These are phyloP conservation scores for Syritta pipiens DNA, from an alignment of 2,888 invertebrate genomes.

Conservation along the genomic window DNA sequence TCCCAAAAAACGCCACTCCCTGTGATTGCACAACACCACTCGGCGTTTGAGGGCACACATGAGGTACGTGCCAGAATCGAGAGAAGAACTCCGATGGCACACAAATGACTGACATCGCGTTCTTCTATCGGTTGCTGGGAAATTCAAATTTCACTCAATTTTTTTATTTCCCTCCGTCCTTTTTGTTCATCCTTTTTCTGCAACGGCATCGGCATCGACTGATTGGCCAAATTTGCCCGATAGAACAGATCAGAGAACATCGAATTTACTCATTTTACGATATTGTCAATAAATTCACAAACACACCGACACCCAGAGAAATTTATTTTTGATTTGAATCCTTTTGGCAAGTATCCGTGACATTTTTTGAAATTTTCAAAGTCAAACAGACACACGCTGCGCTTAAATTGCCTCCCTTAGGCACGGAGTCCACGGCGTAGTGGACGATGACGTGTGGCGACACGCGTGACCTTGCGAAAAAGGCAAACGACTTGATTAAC, in stretches of 20 bases:
- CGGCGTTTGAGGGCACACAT: neutral
- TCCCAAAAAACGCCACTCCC: too few species aligned
- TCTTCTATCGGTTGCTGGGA: slow-evolving; percentile 24
- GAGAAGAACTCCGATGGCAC: slow-evolving; percentile 13
- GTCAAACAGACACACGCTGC: slow-evolving; percentile 39
- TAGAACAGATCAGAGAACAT: slow-evolving; percentile 60
- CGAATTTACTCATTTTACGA: slow-evolving; percentile 38
- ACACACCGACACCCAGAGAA: neutral
- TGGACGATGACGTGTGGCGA: too few species aligned
- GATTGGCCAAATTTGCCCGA: slow-evolving; percentile 69
- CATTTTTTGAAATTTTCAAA: slow-evolving; percentile 44
- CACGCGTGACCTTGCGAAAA: too few species aligned
- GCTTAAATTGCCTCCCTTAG: too few species aligned
- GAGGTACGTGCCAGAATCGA: slow-evolving; percentile 26
- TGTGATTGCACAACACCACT: too few species aligned
- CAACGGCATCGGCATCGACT: slow-evolving; percentile 8
- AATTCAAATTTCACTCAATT: neutral
- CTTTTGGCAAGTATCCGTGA: slow-evolving; percentile 32
- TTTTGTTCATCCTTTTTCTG: neutral
- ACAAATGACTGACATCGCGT: slow-evolving; percentile 35
- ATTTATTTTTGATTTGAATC: neutral
- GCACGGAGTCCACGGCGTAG: too few species aligned
- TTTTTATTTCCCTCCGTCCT: slow-evolving; percentile 17
- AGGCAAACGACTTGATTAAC: slow-evolving; percentile 47
- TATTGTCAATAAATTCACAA: slow-evolving; percentile 54